Evolutionary conservation across 2,888 invertebrate species (phyloP).

Genomic region (Caenorhabditis sp.): DNA sequence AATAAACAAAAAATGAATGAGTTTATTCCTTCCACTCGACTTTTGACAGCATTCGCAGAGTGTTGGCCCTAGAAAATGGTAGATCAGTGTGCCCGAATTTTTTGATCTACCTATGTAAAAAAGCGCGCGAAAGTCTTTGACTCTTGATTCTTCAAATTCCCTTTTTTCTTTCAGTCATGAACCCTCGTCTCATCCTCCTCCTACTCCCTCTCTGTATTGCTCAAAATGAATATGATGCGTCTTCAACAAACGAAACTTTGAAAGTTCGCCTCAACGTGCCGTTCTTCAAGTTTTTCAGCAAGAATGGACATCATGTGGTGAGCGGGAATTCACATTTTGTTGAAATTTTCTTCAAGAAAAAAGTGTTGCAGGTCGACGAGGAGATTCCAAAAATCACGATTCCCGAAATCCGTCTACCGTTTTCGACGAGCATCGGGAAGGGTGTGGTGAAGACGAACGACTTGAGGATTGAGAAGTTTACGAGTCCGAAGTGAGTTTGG

Average conservation of each 20-base stretch:
- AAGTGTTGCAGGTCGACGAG: slow-evolving; percentile 69
- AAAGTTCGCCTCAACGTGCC: slow-evolving; percentile 56
- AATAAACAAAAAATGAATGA: too few relatives aligned
- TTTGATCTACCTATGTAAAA: too few relatives aligned
- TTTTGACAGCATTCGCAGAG: too few relatives aligned
- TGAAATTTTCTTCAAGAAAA: not conserved
- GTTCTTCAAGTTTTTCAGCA: slow-evolving; percentile 72
- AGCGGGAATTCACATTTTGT: not conserved
- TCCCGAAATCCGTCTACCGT: slow-evolving; percentile 76
- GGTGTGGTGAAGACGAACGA: slow-evolving; percentile 73
- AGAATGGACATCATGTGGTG: slow-evolving; percentile 69
- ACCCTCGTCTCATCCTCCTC: not conserved
- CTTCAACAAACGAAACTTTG: slow-evolving; percentile 24
- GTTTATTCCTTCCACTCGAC: too few relatives aligned
- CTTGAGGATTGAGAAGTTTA: slow-evolving; percentile 75
- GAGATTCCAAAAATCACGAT: slow-evolving; percentile 79
- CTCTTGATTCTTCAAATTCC: too few relatives aligned
- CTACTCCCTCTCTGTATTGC: too few relatives aligned
- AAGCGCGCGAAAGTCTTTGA: too few relatives aligned
- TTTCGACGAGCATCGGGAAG: slow-evolving; percentile 72
- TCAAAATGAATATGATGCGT: not conserved
- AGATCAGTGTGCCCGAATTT: too few relatives aligned
- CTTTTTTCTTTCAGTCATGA: too few relatives aligned
- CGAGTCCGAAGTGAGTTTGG: slow-evolving; percentile 70
- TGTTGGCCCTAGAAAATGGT: too few relatives aligned